These are phyloP conservation scores for Dynastes maya DNA, from an alignment of 2,888 invertebrate species.

Conservation along the genomic window DNA sequence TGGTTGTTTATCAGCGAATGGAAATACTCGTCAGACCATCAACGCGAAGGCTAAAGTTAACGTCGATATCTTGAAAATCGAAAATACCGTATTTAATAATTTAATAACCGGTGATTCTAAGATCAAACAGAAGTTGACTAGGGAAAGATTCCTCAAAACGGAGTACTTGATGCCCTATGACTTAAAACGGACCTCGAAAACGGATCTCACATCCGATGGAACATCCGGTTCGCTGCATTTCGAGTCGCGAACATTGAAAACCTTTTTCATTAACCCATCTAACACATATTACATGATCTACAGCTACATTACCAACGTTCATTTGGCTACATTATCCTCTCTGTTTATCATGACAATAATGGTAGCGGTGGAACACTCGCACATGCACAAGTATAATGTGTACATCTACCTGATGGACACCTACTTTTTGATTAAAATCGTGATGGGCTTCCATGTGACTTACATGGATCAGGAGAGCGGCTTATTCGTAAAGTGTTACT, in stretches of 20 bases:
- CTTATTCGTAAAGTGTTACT: slow-evolving; percentile 49
- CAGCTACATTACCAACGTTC: slow-evolving; percentile 54
- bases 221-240: neutral
- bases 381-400: neutral
- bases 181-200: neutral
- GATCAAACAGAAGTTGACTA: slow-evolving; percentile 35
- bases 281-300: slow-evolving; percentile 51
- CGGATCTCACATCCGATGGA: neutral
- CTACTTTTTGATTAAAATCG: slow-evolving; percentile 54
- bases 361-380: neutral
- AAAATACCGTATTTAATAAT: slow-evolving; percentile 6
- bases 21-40: slow-evolving; percentile 55
- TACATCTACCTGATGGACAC: slow-evolving; percentile 46
- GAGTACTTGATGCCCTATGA: slow-evolving; percentile 34
- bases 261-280: slow-evolving; percentile 27
- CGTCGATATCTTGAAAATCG: slow-evolving; percentile 51
- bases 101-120: neutral
- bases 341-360: slow-evolving; percentile 50
- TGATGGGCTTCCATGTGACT: slow-evolving; percentile 55
- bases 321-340: slow-evolving; percentile 49
- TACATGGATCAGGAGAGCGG: slow-evolving; percentile 57
- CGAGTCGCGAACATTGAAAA: neutral
- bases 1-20: slow-evolving; percentile 54
- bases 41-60: slow-evolving; percentile 53
- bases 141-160: slow-evolving; percentile 26